Evolutionary conservation across 2,113 vertebrate species (phyloP).

Genomic region (Puntigrus tetrazona): DNA sequence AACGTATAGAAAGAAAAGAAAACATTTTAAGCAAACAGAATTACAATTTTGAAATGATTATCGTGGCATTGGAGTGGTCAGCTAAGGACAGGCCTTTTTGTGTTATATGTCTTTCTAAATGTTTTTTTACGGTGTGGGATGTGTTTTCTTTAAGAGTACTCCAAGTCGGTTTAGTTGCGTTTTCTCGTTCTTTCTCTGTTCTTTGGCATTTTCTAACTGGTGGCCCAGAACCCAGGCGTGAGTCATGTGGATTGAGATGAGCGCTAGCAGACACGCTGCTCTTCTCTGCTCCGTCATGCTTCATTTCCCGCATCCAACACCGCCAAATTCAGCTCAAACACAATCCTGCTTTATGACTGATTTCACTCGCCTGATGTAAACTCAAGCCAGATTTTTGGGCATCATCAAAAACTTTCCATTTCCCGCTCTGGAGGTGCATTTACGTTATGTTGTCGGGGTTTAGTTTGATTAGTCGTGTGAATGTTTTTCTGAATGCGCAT

Average conservation of each 20-base stretch:
- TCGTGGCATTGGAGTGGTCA: slow-evolving; percentile 59
- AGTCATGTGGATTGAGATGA: slow-evolving; percentile 62
- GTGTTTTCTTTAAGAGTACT: not conserved
- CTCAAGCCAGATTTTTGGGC: slow-evolving; percentile 12
- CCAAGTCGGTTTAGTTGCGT: not conserved
- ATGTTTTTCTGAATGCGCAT: not conserved
- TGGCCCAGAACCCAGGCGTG: slow-evolving; percentile 67
- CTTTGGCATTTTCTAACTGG: slow-evolving; percentile 60
- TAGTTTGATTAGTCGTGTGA: not conserved
- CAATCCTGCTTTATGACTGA: not conserved
- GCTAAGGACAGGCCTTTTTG: slow-evolving; percentile 49
- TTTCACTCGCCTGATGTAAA: slow-evolving; percentile 31
- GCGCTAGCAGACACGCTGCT: slow-evolving; percentile 42
- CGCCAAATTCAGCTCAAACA: not conserved
- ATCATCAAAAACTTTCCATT: slow-evolving; percentile 22
- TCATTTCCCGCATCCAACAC: slow-evolving; percentile 4
- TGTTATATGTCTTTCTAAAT: not conserved
- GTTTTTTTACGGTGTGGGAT: not conserved
- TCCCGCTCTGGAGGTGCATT: not conserved
- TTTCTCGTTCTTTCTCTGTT: slow-evolving; percentile 9
- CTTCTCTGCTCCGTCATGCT: not conserved
- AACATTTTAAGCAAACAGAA: too few species aligned
- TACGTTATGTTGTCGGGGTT: not conserved
- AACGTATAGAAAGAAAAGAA: too few species aligned
- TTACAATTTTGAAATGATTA: too few species aligned